phyloP scores from a whole-genome alignment of 1,140 invertebrate species.

The Papilio polytes region DNA sequence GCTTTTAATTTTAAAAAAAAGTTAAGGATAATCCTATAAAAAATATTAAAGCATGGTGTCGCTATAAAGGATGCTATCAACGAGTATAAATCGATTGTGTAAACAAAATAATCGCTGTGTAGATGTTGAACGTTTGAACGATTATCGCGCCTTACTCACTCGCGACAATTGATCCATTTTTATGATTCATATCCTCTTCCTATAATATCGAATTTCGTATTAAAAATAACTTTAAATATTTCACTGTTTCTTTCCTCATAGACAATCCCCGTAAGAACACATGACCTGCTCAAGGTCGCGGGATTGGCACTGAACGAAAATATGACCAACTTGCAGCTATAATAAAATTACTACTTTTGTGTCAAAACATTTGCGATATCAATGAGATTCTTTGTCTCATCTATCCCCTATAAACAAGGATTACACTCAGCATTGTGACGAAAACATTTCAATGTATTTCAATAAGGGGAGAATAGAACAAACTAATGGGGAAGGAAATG shows the following conservation, averaged over 20 bases:
- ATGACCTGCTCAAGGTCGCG: too few relatives aligned
- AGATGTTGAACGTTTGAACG: conserved; percentile 16
- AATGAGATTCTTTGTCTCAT: background rate
- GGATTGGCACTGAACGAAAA: too few relatives aligned
- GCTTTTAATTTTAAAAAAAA: too few relatives aligned
- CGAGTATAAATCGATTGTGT: conserved; percentile 31
- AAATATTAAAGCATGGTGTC: background rate
- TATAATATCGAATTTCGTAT: background rate
- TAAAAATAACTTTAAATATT: background rate
- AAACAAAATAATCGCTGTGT: conserved; percentile 31
- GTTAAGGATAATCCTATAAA: background rate
- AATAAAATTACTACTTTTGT: background rate
- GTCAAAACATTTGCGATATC: background rate
- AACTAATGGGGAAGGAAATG: conserved; percentile 20
- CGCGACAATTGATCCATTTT: conserved; percentile 3
- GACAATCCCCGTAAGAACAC: too few relatives aligned
- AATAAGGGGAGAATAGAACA: background rate
- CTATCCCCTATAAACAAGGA: background rate
- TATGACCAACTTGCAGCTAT: background rate
- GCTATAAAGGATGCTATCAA: conserved; percentile 24
- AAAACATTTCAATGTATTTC: background rate
- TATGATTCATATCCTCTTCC: conserved; percentile 22
- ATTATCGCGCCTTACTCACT: conserved; percentile 3
- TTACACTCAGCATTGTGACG: background rate
- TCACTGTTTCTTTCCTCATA: background rate